Conservation (phyloP, 2,113 vertebrate species). For the Gasterosteus nipponicus region DNA sequence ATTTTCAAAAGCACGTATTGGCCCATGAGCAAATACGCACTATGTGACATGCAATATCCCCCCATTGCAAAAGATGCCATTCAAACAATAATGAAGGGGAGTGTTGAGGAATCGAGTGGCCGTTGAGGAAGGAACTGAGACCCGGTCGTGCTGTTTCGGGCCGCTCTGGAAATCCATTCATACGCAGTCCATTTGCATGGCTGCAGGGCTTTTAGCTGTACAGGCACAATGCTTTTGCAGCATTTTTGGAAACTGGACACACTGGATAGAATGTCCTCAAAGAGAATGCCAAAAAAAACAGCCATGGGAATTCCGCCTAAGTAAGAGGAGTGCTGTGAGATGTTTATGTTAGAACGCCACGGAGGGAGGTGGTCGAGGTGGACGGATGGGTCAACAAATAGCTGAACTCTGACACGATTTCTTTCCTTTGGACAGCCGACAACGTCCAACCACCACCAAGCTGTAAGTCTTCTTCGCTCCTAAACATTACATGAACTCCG, state of each 20-base stretch:
- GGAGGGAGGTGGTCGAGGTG: conserved; percentile 13
- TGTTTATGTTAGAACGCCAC: conserved; percentile 27
- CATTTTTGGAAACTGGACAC: neutral
- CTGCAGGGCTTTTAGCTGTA: neutral
- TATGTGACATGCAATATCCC: neutral
- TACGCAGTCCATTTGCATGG: neutral
- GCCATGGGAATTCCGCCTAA: conserved; percentile 4
- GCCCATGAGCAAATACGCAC: neutral
- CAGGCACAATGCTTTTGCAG: neutral
- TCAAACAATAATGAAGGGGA: neutral
- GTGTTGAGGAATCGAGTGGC: neutral
- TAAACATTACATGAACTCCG: neutral
- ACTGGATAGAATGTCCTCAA: neutral
- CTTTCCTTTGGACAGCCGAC: neutral
- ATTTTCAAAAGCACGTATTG: neutral
- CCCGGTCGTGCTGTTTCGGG: neutral
- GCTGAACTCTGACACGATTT: neutral
- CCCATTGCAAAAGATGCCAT: neutral
- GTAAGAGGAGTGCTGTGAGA: conserved; percentile 1
- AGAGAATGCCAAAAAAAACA: neutral
- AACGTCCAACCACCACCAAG: neutral
- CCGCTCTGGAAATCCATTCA: conserved; percentile 8
- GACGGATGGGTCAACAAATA: conserved; percentile 6
- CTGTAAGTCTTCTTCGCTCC: neutral
- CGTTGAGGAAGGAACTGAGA: conserved; percentile 7